A percentile compares a stretch with the other conserved stretches of the same genome.
These are phyloP conservation scores for Ictalurus furcatus DNA, from an alignment of 2,113 vertebrate genomes.

Conservation along the genomic window DNA sequence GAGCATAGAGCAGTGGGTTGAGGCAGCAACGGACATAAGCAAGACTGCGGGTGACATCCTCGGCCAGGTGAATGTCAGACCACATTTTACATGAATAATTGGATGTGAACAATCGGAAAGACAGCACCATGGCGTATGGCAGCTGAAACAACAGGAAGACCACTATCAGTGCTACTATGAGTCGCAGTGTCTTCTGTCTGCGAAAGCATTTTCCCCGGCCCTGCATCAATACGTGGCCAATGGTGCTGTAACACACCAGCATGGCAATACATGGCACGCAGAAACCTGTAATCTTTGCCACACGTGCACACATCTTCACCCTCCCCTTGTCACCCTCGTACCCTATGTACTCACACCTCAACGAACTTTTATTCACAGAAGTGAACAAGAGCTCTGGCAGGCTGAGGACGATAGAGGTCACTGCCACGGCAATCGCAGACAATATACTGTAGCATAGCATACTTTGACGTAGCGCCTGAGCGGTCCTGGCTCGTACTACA, in stretches of 20 bases:
- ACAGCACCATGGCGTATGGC: constrained; percentile 83
- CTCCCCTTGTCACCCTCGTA: constrained; percentile 10
- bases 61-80: constrained; percentile 69
- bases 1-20: constrained; percentile 89
- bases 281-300: constrained; percentile 79
- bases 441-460: constrained; percentile 62
- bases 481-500: constrained; percentile 72
- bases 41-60: constrained; percentile 82
- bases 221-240: constrained; percentile 76
- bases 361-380: constrained; percentile 47
- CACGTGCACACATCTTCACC: constrained; percentile 69
- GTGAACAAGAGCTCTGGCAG: constrained; percentile 81
- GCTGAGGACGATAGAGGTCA: constrained; percentile 76
- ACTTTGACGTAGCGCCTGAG: constrained; percentile 61
- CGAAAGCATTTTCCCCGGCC: constrained; percentile 62
- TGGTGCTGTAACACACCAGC: constrained; percentile 78
- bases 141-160: constrained; percentile 86
- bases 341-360: constrained; percentile 67
- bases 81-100: constrained; percentile 69
- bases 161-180: constrained; percentile 83
- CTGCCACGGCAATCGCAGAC: constrained; percentile 67
- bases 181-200: constrained; percentile 79
- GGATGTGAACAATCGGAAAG: constrained; percentile 71
- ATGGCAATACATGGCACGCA: constrained; percentile 81
- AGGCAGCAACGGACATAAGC: constrained; percentile 88